Evolutionary conservation across 2,888 invertebrate species (phyloP).

Genomic region (Idaea straminata): DNA sequence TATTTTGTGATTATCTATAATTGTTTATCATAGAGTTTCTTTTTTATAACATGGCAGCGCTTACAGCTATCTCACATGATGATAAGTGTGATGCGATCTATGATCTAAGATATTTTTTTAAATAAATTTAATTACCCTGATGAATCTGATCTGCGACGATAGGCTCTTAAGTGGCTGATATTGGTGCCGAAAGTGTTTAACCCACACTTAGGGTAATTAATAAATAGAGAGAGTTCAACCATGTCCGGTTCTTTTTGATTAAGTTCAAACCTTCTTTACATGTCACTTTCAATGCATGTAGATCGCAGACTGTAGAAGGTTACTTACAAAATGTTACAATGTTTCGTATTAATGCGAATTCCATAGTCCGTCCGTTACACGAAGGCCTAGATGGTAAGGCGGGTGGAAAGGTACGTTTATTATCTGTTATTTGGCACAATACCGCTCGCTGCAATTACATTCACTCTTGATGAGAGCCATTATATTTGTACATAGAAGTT

Average conservation of each 20-base stretch:
- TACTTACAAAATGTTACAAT: background rate
- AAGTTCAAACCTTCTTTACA: no score
- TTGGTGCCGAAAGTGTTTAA: no score
- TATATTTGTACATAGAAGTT: constrained; percentile 40
- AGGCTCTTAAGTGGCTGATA: no score
- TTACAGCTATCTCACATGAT: background rate
- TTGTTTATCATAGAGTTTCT: background rate
- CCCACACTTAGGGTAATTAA: no score
- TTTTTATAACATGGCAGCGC: background rate
- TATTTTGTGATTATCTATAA: constrained; percentile 13
- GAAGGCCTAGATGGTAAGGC: constrained; percentile 60
- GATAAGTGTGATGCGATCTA: no score
- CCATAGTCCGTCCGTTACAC: constrained; percentile 44
- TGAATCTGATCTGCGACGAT: no score
- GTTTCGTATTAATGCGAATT: background rate
- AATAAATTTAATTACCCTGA: no score
- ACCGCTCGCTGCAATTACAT: constrained; percentile 46
- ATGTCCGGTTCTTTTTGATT: no score
- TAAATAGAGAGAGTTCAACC: no score
- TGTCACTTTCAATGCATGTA: no score
- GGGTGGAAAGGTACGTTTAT: constrained; percentile 58
- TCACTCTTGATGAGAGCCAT: constrained; percentile 48
- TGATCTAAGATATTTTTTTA: no score
- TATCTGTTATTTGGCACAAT: constrained; percentile 52
- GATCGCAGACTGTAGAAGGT: background rate